These are phyloP conservation scores for Anseranas semipalmata DNA, from an alignment of 2,113 vertebrate genomes.

Conservation along the genomic window DNA sequence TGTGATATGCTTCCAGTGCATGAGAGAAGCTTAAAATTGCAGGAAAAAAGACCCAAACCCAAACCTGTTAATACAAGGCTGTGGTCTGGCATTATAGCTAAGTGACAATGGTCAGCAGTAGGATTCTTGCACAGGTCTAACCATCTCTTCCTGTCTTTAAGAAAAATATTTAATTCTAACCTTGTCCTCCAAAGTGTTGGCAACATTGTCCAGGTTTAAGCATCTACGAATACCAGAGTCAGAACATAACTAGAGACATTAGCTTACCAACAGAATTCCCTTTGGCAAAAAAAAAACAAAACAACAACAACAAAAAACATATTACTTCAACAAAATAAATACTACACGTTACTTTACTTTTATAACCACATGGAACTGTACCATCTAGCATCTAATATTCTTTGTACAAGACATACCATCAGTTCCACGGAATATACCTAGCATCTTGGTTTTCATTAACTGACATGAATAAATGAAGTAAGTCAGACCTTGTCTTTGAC, in stretches of 20 bases:
- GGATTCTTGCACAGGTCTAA: background rate
- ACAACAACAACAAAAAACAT: background rate
- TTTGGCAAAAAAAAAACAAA: background rate
- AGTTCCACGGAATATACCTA: background rate
- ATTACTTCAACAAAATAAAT: background rate
- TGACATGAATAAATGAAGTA: background rate
- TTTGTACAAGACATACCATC: background rate
- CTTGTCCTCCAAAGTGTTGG: background rate
- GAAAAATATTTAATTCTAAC: background rate
- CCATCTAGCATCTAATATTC: background rate
- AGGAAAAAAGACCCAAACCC: background rate
- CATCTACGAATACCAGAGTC: background rate
- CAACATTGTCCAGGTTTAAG: background rate
- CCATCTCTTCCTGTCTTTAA: background rate
- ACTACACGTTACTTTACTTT: background rate
- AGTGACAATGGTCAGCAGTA: background rate
- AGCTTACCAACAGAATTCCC: background rate
- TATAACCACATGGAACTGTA: background rate
- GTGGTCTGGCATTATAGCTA: fast-evolving
- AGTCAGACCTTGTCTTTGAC: background rate
- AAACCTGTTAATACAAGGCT: background rate
- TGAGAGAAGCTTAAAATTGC: background rate
- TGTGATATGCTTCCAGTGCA: background rate
- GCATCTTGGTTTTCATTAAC: background rate
- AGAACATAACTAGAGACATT: background rate